Evolutionary conservation across 1,140 invertebrate genomes (phyloP).

Genomic region (Achatina immaculata): DNA sequence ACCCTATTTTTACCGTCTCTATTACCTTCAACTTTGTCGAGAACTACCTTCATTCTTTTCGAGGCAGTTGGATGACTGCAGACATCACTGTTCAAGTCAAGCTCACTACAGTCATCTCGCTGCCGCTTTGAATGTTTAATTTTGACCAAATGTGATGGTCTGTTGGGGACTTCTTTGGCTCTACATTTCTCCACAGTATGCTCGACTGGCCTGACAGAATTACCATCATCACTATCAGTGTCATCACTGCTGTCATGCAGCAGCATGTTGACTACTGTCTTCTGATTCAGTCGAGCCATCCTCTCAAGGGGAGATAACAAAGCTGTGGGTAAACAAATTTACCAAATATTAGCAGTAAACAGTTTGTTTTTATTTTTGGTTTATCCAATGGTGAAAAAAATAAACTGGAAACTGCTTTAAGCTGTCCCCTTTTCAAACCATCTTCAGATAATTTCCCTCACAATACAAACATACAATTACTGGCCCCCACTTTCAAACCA

Average conservation of each 20-base stretch:
- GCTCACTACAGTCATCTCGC: not conserved
- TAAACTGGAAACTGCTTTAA: too few relatives aligned
- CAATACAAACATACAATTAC: too few relatives aligned
- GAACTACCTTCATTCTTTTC: not conserved
- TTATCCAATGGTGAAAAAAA: too few relatives aligned
- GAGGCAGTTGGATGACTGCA: not conserved
- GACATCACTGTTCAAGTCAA: not conserved
- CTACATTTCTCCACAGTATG: not conserved
- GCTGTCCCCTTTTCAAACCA: too few relatives aligned
- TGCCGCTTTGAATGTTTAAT: not conserved
- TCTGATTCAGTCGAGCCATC: slow-evolving; percentile 42
- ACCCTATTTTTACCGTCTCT: not conserved
- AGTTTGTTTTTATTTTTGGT: too few relatives aligned
- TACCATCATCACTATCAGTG: not conserved
- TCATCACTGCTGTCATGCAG: slow-evolving; percentile 50
- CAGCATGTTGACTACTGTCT: slow-evolving; percentile 51
- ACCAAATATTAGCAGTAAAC: too few relatives aligned
- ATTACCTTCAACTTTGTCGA: not conserved
- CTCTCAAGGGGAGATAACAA: not conserved
- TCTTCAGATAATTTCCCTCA: too few relatives aligned
- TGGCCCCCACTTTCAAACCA: too few relatives aligned
- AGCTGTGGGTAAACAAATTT: too few relatives aligned
- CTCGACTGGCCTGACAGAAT: not conserved
- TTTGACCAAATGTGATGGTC: not conserved
- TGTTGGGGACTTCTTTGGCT: not conserved